phyloP scores from a whole-genome alignment of 2,797 vertebrate genomes.

The Enteromius radiatus region DNA sequence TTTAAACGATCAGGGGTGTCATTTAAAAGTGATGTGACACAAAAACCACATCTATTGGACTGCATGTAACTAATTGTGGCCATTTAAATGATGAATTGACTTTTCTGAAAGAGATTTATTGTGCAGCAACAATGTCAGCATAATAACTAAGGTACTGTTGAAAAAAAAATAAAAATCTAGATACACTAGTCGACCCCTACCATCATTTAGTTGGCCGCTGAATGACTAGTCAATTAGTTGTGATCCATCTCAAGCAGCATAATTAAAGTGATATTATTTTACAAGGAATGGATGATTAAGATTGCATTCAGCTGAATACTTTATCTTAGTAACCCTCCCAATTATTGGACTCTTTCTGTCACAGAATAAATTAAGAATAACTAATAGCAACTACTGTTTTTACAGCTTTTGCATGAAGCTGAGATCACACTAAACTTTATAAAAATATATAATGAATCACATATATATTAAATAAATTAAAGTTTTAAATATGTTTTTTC shows the following conservation, averaged over 20 bases:
- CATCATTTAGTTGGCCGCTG: background rate
- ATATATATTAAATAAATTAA: background rate
- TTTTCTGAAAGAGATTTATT: background rate
- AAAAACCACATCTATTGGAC: background rate
- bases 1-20: background rate
- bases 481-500: background rate
- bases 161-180: background rate
- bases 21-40: background rate
- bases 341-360: background rate
- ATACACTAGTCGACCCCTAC: background rate
- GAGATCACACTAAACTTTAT: background rate
- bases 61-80: background rate
- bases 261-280: slow-evolving; percentile 3
- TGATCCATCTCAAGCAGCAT: background rate
- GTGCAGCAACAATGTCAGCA: background rate
- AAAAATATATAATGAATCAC: background rate
- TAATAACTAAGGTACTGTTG: background rate
- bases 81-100: background rate
- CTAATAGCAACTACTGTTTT: background rate
- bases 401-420: background rate
- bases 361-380: slow-evolving; percentile 5
- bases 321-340: background rate
- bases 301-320: background rate
- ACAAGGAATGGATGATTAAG: background rate
- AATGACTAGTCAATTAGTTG: background rate